phyloP scores from a whole-genome alignment of 2,113 vertebrate genomes.

The Physeter macrocephalus region DNA sequence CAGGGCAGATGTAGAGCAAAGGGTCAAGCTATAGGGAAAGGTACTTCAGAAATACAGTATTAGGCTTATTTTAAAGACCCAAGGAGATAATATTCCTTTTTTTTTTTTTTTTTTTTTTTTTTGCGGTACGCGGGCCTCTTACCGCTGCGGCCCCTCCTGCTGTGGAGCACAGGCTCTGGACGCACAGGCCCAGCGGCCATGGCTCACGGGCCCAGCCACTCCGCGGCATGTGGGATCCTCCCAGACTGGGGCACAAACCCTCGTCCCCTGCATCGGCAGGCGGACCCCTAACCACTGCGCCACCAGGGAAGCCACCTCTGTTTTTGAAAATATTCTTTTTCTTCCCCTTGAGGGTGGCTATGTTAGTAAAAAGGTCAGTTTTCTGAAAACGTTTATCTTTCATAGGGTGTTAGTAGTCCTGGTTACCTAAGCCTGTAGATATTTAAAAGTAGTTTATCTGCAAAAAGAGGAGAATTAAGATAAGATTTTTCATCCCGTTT shows the following conservation, averaged over 20 bases:
- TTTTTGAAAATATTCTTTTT: not conserved
- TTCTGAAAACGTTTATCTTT: not conserved
- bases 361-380: not conserved
- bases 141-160: too few relatives aligned
- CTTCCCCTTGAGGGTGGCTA: not conserved
- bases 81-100: not conserved
- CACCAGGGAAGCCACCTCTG: not conserved
- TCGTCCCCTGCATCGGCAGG: too few relatives aligned
- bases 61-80: not conserved
- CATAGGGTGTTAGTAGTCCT: not conserved
- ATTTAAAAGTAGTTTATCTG: not conserved
- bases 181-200: too few relatives aligned
- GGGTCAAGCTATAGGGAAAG: not conserved
- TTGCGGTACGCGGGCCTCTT: too few relatives aligned
- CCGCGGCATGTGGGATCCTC: too few relatives aligned
- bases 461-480: not conserved
- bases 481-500: not conserved
- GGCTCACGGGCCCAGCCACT: too few relatives aligned
- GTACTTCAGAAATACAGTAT: not conserved
- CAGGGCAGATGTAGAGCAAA: not conserved
- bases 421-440: not conserved
- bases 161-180: too few relatives aligned
- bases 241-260: too few relatives aligned
- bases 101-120: too few relatives aligned
- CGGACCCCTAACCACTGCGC: too few relatives aligned